Base-by-base conservation (phyloP, 2,113 vertebrate genomes). In the Trichechus manatus region DNA sequence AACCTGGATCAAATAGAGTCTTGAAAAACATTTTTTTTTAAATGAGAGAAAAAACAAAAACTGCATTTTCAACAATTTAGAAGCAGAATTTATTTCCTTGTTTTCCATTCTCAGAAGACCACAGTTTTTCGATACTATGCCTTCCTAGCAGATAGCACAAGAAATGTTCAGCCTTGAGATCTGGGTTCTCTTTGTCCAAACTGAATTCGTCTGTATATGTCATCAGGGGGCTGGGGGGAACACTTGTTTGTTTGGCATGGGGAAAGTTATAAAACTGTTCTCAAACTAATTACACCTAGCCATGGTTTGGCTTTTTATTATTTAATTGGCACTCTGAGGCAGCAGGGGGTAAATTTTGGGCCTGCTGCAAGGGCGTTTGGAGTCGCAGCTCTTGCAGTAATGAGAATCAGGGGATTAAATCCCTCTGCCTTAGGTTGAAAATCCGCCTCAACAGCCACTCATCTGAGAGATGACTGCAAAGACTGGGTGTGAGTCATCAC, bases 261-360 rank as follows among this genome's bases (percentile, higher is more conserved):
- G 80, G 59, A 68, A 82, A 88, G 83, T 83, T 86, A 84, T 89
- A 63, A 96, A 85, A 88, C 83, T 93, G 0, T 90, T 91, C 87
- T 98, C 61, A 95, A 96, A 95, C 59, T 96, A 93, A 29, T 68
- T 91, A 72, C 86, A 36, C 92, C 79, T 97, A 95, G 81, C 83
- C 96, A 89, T 13, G 25, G 95, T 93, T 93, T 90, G 27, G 19
- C 87, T 87, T 95, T 95, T 91, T 95, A 93, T 96, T 89, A 56
- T 79, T 96, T 95, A 98, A 95, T 87, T 95, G 93, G 97, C 64
- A 68, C 66, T 56, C 27, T 4, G 95, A 96, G 89, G 63, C 94
- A 96, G 42, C 39, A 83, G 83, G 64, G 72, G 96, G 33, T 95
- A 72, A 7, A 15, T 56, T 97, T 79, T 7, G 39, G 96, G 56